Evolutionary conservation across 2,888 invertebrate genomes (phyloP).

Genomic region (Eupithecia vulgata): DNA sequence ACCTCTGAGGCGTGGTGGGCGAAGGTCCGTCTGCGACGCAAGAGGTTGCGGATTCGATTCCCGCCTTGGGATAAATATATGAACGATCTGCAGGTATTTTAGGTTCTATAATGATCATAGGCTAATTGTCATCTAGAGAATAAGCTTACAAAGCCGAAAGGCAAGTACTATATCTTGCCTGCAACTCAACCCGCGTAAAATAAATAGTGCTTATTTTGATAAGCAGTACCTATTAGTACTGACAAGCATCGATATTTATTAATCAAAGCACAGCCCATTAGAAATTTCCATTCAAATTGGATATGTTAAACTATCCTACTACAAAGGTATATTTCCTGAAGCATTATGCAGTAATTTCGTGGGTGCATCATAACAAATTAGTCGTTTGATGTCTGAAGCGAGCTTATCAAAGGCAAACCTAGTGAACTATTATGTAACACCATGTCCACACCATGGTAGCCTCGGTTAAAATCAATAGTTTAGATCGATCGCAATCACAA

Average conservation of each 20-base stretch:
- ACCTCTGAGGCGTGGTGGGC: no score
- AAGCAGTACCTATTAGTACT: not conserved
- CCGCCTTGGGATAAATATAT: no score
- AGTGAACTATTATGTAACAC: not conserved
- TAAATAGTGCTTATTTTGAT: not conserved
- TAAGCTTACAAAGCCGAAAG: not conserved
- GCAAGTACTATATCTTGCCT: not conserved
- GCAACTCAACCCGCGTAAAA: not conserved
- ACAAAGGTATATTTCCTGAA: conserved; percentile 27
- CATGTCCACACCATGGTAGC: not conserved
- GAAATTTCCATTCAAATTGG: conserved; percentile 30
- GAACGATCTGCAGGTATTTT: no score
- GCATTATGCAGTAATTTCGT: conserved; percentile 27
- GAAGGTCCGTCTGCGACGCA: no score
- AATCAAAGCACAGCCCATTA: not conserved
- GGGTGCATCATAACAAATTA: conserved; percentile 29
- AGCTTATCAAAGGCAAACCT: conserved; percentile 14
- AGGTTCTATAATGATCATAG: not conserved
- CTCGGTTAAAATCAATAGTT: not conserved
- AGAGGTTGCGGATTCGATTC: no score
- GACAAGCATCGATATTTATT: not conserved
- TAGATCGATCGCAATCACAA: not conserved
- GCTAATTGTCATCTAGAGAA: not conserved
- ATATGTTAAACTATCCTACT: conserved; percentile 24
- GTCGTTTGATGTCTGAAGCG: conserved; percentile 14